Evolutionary conservation across 2,797 vertebrate species (phyloP).

Genomic region (Diplodus sargus): DNA sequence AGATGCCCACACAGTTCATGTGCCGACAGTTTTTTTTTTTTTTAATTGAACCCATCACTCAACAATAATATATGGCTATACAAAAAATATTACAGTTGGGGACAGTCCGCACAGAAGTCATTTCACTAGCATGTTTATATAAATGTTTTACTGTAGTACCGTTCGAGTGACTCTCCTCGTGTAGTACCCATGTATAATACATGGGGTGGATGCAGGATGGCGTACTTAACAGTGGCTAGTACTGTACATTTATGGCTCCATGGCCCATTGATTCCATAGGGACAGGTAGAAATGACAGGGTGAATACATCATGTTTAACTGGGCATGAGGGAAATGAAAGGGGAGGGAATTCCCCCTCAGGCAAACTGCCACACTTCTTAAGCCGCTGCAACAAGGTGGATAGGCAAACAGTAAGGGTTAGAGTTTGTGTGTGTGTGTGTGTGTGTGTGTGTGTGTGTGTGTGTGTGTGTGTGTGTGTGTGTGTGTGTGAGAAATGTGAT

Average conservation of each 20-base stretch:
- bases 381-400: constrained; percentile 20
- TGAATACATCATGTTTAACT: constrained; percentile 69
- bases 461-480: background rate
- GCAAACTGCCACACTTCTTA: constrained; percentile 20
- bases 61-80: background rate
- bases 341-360: constrained; percentile 24
- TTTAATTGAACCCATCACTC: background rate
- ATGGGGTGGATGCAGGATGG: constrained; percentile 15
- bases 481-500: constrained; percentile 6
- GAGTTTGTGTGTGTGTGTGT: constrained; percentile 4
- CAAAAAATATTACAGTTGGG: background rate
- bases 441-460: background rate
- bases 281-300: constrained; percentile 59
- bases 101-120: background rate
- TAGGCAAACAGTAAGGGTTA: too few relatives aligned
- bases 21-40: background rate
- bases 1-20: background rate
- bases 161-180: background rate
- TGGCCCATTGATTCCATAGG: constrained; percentile 50
- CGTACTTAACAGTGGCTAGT: constrained; percentile 16
- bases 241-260: constrained; percentile 47
- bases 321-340: constrained; percentile 52
- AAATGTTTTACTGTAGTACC: background rate
- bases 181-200: constrained; percentile 29
- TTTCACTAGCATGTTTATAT: constrained; percentile 12